Evolutionary conservation across 1,140 invertebrate genomes (phyloP).

Genomic region (Micrasema minimum): DNA sequence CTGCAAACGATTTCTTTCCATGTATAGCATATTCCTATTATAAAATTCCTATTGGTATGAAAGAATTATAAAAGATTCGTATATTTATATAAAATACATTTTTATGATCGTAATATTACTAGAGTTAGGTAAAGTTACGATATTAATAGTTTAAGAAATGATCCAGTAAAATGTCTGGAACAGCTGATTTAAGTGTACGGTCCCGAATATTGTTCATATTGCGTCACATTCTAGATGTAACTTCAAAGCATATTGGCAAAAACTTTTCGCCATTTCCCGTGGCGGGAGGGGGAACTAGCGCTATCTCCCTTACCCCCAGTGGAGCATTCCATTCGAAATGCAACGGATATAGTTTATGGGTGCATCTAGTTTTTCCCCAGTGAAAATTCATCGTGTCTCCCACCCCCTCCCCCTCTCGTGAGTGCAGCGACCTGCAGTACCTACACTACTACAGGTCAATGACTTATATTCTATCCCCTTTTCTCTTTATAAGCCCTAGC

Average conservation of each 20-base stretch:
- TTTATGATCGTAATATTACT: too few species aligned
- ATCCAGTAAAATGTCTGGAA: too few species aligned
- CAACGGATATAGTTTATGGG: not conserved
- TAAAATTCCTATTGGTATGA: too few species aligned
- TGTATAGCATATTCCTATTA: too few species aligned
- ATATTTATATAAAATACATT: too few species aligned
- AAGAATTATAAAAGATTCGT: too few species aligned
- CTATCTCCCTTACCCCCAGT: conserved; percentile 11
- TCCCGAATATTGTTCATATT: conserved; percentile 10
- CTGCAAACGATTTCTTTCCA: too few species aligned
- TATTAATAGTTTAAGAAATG: too few species aligned
- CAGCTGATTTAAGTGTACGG: too few species aligned
- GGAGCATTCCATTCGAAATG: conserved; percentile 15
- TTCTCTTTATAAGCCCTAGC: too few species aligned
- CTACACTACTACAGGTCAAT: not conserved
- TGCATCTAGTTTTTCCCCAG: not conserved
- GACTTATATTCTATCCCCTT: not conserved
- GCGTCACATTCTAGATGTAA: not conserved
- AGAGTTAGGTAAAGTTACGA: too few species aligned
- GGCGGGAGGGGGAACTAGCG: not conserved
- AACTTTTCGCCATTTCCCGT: conserved; percentile 9
- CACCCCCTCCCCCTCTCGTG: not conserved
- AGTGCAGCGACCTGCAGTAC: conserved; percentile 27
- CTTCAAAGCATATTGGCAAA: conserved; percentile 25
- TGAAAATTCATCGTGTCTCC: not conserved